Evolutionary conservation across 1,140 invertebrate genomes (phyloP).

Genomic region (Saccostrea glomerata): DNA sequence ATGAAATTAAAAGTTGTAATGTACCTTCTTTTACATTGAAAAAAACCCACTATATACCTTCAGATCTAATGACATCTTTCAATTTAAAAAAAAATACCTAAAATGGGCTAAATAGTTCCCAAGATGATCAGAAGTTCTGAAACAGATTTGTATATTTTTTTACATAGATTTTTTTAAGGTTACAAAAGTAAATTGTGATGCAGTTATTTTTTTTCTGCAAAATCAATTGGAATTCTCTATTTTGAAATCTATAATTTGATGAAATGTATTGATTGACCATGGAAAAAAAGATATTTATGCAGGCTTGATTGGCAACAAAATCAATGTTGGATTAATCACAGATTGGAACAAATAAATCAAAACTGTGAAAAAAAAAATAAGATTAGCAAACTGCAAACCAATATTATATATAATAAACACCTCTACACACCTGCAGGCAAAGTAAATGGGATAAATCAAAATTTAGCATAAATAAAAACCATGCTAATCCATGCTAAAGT

Average conservation of each 20-base stretch:
- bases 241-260: too few species aligned
- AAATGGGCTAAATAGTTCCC: neutral
- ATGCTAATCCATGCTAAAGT: neutral
- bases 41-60: too few species aligned
- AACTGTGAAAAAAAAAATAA: constrained; percentile 3
- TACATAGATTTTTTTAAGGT: too few species aligned
- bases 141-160: neutral
- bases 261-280: too few species aligned
- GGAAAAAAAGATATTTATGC: too few species aligned
- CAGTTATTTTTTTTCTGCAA: too few species aligned
- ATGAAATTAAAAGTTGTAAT: too few species aligned
- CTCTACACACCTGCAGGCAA: neutral
- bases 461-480: neutral
- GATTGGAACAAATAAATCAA: neutral
- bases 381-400: constrained; percentile 17
- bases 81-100: neutral
- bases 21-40: too few species aligned
- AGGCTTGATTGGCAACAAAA: too few species aligned
- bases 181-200: too few species aligned
- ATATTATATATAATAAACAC: neutral
- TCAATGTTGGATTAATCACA: neutral
- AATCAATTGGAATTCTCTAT: too few species aligned
- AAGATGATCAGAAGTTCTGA: neutral
- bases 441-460: neutral
- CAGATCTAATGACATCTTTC: too few species aligned